Evolutionary conservation across 1,140 invertebrate genomes (phyloP), one percentile per base, ranked within the genome.

Genomic region (Drosophila tsacasi): DNA sequence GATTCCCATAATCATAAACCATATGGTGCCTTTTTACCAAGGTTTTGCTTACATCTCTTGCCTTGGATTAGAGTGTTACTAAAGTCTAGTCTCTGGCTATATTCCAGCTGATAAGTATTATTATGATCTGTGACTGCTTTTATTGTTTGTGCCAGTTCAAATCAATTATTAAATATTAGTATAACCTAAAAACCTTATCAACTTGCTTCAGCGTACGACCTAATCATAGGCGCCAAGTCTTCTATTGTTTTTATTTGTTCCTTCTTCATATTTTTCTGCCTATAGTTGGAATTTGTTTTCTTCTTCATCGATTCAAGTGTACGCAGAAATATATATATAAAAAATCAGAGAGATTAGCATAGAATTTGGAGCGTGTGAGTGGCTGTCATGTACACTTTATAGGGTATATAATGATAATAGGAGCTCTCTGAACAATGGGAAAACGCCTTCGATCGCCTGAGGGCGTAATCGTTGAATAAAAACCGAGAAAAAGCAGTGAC

Each of bases 101-200:
- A 13, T 55, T 42, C 17, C 15, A 17, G 40, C 73, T 67, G 63
- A 67, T 74, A 60, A 76, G 61, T 12, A 27, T 49, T 60, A 21
- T 54, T 61, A 50, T 42, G n/a, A 9, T 25, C 10, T 35, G 49
- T 30, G 49, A 7, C 25, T 23, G 19, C 32, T 40, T 21, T 30
- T 25, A 47, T 63, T 57, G 61, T 55, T 54, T 76, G 62, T 50
- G 72, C 39, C 60, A 37, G 42, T 67, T 76, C 54, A 59, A 76
- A 76, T 76, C 74, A 60, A 59, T 76, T 59, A 60, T 67, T 67
- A 76, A 76, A 76, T 76, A 66, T 76, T 76, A 39, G 62, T 54
- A 25, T 76, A 76, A 76, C 73, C 74, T 60, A 76, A 60, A 76
- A 76, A 76, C 32, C 39, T 76, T 58, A 64, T 57, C 62, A 47